A percentile compares a stretch with the other conserved stretches of the same genome.
phyloP scores from a whole-genome alignment of 1,140 invertebrate genomes.

The Drosophila biarmipes region DNA sequence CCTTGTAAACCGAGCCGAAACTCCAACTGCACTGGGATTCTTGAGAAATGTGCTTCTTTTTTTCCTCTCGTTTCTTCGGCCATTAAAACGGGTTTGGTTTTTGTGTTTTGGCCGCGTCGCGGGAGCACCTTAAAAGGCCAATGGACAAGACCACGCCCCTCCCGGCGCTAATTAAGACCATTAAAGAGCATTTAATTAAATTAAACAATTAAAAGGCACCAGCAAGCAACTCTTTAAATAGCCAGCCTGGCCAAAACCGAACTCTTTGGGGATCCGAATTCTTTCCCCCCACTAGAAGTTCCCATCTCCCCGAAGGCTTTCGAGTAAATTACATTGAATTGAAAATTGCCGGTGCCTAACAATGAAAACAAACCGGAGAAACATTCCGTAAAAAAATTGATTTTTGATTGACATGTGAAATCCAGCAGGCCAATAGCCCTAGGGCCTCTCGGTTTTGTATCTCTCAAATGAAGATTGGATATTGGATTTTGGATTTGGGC shows the following conservation, averaged over 20 bases:
- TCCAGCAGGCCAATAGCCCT: slow-evolving; percentile 68
- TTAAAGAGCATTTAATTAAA: slow-evolving; percentile 81
- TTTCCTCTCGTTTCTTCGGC: too few relatives aligned
- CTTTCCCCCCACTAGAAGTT: background rate
- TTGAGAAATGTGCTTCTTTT: slow-evolving; percentile 54
- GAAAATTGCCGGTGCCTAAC: slow-evolving; percentile 42
- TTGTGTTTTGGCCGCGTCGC: slow-evolving; percentile 26
- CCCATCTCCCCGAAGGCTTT: slow-evolving; percentile 2
- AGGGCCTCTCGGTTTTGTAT: slow-evolving; percentile 21
- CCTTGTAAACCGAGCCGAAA: slow-evolving; percentile 25
- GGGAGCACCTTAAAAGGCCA: slow-evolving; percentile 69
- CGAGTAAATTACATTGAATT: slow-evolving; percentile 47
- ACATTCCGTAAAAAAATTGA: slow-evolving; percentile 45
- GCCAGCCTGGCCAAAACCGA: slow-evolving; percentile 19
- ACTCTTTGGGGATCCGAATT: slow-evolving; percentile 15
- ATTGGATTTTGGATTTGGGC: slow-evolving; percentile 1
- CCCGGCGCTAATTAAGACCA: slow-evolving; percentile 68
- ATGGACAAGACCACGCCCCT: slow-evolving; percentile 35
- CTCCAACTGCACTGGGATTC: slow-evolving; percentile 60
- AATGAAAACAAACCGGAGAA: slow-evolving; percentile 49
- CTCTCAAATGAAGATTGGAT: slow-evolving; percentile 22
- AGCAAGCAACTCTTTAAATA: slow-evolving; percentile 27
- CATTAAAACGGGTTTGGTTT: slow-evolving; percentile 48
- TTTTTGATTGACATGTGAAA: slow-evolving; percentile 83
- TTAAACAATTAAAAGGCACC: slow-evolving; percentile 77